Evolutionary conservation across 2,888 invertebrate species (phyloP).

Genomic region (Patella caerulea): DNA sequence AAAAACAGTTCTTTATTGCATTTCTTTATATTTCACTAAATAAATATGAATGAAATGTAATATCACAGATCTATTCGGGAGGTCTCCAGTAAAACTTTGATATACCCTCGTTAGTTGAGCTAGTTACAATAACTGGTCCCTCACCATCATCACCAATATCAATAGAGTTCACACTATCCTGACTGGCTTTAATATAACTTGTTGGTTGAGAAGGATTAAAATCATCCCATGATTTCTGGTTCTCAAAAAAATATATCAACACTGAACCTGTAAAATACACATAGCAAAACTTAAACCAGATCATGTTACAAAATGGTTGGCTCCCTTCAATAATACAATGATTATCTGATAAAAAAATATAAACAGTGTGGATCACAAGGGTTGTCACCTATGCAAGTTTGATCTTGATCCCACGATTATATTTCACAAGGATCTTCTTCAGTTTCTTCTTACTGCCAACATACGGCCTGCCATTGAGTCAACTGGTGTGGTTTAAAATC

Average conservation of each 20-base stretch:
- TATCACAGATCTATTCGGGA: background rate
- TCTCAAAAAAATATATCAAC: conserved; percentile 14
- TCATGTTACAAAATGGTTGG: too few species aligned
- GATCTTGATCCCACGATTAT: too few species aligned
- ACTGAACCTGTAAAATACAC: conserved; percentile 9
- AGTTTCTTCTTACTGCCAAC: background rate
- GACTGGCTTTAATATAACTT: background rate
- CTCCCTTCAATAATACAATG: too few species aligned
- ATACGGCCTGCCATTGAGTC: too few species aligned
- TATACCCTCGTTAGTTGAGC: conserved; percentile 20
- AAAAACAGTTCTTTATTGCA: too few species aligned
- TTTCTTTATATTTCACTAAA: too few species aligned
- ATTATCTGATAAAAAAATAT: too few species aligned
- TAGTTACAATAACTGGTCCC: conserved; percentile 17
- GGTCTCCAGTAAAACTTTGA: conserved; percentile 16
- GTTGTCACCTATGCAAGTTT: too few species aligned
- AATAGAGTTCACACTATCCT: conserved; percentile 11
- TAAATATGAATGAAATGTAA: too few species aligned
- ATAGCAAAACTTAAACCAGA: background rate
- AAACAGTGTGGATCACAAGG: too few species aligned
- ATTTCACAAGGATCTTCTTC: background rate
- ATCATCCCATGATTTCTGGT: conserved; percentile 5
- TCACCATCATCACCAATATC: conserved; percentile 14
- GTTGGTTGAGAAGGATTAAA: conserved; percentile 12
- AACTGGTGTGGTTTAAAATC: too few species aligned